A percentile compares a stretch with the other conserved stretches of the same genome.
These are phyloP conservation scores for Megalops atlanticus DNA, from an alignment of 2,113 vertebrate species.

Conservation along the genomic window DNA sequence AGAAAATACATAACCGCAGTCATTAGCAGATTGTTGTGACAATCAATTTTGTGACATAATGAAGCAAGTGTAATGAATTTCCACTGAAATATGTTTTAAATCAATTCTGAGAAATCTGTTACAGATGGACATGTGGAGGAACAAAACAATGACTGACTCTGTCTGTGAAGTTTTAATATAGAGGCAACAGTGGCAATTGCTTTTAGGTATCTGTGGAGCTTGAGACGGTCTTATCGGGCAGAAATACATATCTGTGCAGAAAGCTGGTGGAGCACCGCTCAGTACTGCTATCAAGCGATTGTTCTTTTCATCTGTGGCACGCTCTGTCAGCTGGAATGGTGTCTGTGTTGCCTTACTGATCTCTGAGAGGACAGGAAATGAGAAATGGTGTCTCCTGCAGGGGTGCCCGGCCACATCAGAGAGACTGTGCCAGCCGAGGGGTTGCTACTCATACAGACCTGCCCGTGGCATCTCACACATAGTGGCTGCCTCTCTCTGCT, in stretches of 20 bases:
- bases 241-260: not conserved
- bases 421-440: not conserved
- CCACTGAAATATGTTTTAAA: no score
- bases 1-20: no score
- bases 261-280: not conserved
- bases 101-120: no score
- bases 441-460: not conserved
- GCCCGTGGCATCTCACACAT: not conserved
- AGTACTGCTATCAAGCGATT: not conserved
- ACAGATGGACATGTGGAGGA: no score
- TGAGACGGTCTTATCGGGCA: not conserved
- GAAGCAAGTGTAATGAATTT: no score
- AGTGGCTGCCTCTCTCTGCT: no score
- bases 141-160: no score
- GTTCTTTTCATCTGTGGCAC: not conserved
- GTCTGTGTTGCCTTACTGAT: not conserved
- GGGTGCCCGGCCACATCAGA: no score
- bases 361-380: not conserved
- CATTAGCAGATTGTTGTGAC: no score
- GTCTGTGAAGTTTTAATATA: not conserved
- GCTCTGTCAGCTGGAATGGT: not conserved
- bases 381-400: not conserved
- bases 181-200: not conserved
- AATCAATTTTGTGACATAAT: no score
- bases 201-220: no score